Evolutionary conservation across 2,797 vertebrate genomes (phyloP).

Genomic region (Myotis daubentonii): DNA sequence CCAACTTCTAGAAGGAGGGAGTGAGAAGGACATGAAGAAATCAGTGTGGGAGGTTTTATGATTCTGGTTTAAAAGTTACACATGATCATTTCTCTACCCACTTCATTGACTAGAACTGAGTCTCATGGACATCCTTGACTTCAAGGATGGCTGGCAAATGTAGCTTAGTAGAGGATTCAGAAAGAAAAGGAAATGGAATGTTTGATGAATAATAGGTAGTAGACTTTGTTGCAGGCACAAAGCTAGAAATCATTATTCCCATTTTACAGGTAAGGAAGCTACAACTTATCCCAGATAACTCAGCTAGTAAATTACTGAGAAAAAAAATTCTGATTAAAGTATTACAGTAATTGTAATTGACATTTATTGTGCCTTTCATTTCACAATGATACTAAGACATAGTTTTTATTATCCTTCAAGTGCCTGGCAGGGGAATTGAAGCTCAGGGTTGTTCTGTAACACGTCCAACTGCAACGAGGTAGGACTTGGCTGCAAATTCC

Average conservation of each 20-base stretch:
- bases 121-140: not conserved
- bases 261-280: not conserved
- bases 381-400: not conserved
- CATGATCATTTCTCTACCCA: not conserved
- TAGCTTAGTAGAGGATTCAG: not conserved
- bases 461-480: not conserved
- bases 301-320: not conserved
- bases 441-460: not conserved
- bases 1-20: not conserved
- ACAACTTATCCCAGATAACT: not conserved
- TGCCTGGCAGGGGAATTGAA: not conserved
- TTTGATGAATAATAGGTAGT: not conserved
- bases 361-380: not conserved
- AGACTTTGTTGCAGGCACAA: not conserved
- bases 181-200: not conserved
- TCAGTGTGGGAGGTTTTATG: not conserved
- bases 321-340: not conserved
- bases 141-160: not conserved
- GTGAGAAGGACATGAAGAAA: not conserved
- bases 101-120: not conserved
- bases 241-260: not conserved
- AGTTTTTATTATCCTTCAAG: not conserved
- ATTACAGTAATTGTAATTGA: not conserved
- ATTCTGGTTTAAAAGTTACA: not conserved
- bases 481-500: not conserved